Evolutionary conservation across 2,888 invertebrate genomes (phyloP), one percentile per base, ranked within the genome.

Genomic region (Ceriagrion tenellum): DNA sequence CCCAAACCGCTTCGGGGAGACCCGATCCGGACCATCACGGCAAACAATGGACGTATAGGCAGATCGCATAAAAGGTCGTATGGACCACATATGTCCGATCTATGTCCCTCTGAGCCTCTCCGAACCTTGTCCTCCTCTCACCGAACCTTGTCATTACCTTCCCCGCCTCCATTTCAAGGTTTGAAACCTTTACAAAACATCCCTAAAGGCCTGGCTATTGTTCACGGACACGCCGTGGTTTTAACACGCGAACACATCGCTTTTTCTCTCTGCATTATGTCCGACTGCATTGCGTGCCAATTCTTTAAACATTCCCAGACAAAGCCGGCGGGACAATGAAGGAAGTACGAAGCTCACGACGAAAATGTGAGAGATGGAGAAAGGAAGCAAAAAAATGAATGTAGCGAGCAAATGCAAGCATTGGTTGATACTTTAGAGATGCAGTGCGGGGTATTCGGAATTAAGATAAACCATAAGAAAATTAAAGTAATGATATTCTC

Each of bases 101-200:
- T n/a, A n/a, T n/a, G n/a, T 74, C 93, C n/a, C 56, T 23, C 40
- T 47, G 8, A n/a, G 40, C 55, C 18, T 23, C 88, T 56, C 55
- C 26, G 47, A 55, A 56, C 47, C 55, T 55, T 30, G 59, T 56
- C 74, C 88, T 30, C 88, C 81, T 30, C 35, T 74, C 18, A 55
- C 81, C 91, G 74, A 95, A 55, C 95, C 95, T 55, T n/a, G 74
- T 95, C 95, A 56, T 93, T 81, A 88, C 89, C 69, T 59, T 90
- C 90, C 35, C 59, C 81, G 30, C 81, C 12, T 13, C 30, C 30
- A 35, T 81, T 35, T 35, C 35, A 16, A 20, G 16, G 59, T 16
- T 59, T 59, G 56, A 81, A 23, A 0, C 16, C 8, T 81, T 35
- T 35, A 23, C 35, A 47, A 47, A 47, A 47, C 47, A 4, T 47